These are phyloP conservation scores for Monomorium pharaonis DNA, from an alignment of 1,140 invertebrate genomes.

Conservation along the genomic window DNA sequence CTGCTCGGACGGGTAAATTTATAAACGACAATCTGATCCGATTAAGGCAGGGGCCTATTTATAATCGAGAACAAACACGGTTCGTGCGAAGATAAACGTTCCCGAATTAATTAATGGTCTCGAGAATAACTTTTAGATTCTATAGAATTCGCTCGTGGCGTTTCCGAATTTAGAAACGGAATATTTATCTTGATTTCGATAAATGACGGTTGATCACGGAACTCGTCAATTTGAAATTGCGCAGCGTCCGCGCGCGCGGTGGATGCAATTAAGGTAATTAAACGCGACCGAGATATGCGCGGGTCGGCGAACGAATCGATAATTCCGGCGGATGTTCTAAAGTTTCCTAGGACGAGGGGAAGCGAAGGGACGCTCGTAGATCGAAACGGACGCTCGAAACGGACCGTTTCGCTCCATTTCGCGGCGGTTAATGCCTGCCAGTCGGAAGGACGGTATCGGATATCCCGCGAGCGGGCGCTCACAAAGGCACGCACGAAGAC, in stretches of 20 bases:
- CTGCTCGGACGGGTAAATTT: background rate
- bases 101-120: background rate
- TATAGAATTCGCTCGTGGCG: background rate
- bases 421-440: constrained; percentile 52
- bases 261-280: constrained; percentile 61
- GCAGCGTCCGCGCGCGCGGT: background rate
- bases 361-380: constrained; percentile 63
- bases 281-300: constrained; percentile 51
- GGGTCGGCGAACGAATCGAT: constrained; percentile 61
- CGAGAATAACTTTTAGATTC: background rate
- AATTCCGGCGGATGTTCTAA: constrained; percentile 81
- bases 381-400: constrained; percentile 77
- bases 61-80: background rate
- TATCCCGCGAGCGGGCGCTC: constrained; percentile 69
- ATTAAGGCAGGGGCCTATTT: background rate
- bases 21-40: background rate
- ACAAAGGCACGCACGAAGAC: constrained; percentile 75
- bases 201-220: background rate
- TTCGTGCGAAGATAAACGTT: background rate
- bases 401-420: constrained; percentile 80
- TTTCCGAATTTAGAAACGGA: background rate
- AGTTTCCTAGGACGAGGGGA: constrained; percentile 68
- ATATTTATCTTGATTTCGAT: background rate
- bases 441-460: constrained; percentile 75
- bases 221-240: background rate